A percentile compares a stretch with the other conserved stretches of the same genome.
These are phyloP conservation scores for Tipula vernalis DNA, from an alignment of 2,888 invertebrate species.

Conservation along the genomic window DNA sequence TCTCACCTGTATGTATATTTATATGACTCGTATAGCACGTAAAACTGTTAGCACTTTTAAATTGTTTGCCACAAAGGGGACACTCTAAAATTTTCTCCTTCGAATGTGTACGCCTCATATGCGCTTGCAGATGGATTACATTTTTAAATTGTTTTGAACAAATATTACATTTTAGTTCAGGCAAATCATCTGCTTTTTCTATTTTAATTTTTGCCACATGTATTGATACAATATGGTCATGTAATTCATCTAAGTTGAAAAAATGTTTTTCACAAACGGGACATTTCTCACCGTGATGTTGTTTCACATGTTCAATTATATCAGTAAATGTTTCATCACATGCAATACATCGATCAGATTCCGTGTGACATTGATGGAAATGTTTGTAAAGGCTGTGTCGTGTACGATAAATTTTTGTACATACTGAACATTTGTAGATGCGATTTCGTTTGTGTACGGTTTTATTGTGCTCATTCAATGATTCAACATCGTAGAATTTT, in stretches of 20 bases:
- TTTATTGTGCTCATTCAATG: background rate
- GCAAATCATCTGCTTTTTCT: background rate
- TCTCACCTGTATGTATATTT: constrained; percentile 7
- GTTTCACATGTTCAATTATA: constrained; percentile 6
- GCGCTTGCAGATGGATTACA: background rate
- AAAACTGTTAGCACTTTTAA: constrained; percentile 10
- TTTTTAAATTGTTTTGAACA: constrained; percentile 8
- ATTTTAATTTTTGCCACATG: constrained; percentile 5
- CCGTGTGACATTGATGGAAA: constrained; percentile 7
- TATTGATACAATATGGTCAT: background rate
- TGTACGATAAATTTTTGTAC: constrained; percentile 5
- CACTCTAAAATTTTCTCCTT: background rate
- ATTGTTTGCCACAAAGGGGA: constrained; percentile 8
- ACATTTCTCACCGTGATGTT: constrained; percentile 6
- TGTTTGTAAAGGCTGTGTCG: constrained; percentile 5
- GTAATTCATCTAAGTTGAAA: background rate
- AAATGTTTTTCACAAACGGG: constrained; percentile 7
- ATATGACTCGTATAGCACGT: constrained; percentile 7
- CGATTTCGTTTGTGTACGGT: background rate
- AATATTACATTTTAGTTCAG: constrained; percentile 7
- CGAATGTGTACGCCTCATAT: background rate
- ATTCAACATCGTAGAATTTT: background rate
- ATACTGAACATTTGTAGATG: constrained; percentile 6
- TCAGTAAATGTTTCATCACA: background rate
- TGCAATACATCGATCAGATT: background rate